Evolutionary conservation across 2,888 invertebrate species (phyloP).

Genomic region (Epinotia ramella): DNA sequence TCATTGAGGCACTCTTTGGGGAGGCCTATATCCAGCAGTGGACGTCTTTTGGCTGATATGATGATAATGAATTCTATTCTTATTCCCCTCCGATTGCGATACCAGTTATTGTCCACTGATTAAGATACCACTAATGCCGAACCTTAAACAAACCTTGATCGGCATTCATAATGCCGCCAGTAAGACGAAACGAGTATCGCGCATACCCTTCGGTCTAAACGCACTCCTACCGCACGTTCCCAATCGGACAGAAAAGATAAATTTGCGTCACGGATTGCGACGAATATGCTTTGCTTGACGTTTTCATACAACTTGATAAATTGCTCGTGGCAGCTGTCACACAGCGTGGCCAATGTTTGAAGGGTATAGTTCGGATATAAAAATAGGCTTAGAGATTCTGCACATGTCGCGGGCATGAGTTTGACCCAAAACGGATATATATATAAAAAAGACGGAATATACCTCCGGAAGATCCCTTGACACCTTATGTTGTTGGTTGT

Average conservation of each 20-base stretch:
- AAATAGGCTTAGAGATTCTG: conserved; percentile 9
- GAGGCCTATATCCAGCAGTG: too few relatives aligned
- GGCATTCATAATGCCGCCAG: background rate
- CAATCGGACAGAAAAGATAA: conserved; percentile 11
- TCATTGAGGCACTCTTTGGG: too few relatives aligned
- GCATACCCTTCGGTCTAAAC: conserved; percentile 4
- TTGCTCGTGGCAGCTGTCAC: conserved; percentile 31
- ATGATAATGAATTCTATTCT: too few relatives aligned
- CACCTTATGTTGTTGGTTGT: background rate
- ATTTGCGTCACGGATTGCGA: conserved; percentile 20
- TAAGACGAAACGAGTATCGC: background rate
- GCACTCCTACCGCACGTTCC: background rate
- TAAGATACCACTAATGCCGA: background rate
- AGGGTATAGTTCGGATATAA: conserved; percentile 22
- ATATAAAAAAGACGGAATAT: conserved; percentile 6
- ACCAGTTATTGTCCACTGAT: background rate
- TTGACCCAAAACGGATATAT: conserved; percentile 4
- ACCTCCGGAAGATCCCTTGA: background rate
- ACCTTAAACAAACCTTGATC: background rate
- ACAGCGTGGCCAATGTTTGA: conserved; percentile 11
- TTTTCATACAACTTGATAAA: conserved; percentile 39
- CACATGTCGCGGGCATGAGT: conserved; percentile 11
- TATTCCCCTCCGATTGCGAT: too few relatives aligned
- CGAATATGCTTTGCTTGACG: conserved; percentile 31
- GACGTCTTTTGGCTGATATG: too few relatives aligned